phyloP scores from a whole-genome alignment of 2,888 invertebrate species.

The Strigamia maritima region DNA sequence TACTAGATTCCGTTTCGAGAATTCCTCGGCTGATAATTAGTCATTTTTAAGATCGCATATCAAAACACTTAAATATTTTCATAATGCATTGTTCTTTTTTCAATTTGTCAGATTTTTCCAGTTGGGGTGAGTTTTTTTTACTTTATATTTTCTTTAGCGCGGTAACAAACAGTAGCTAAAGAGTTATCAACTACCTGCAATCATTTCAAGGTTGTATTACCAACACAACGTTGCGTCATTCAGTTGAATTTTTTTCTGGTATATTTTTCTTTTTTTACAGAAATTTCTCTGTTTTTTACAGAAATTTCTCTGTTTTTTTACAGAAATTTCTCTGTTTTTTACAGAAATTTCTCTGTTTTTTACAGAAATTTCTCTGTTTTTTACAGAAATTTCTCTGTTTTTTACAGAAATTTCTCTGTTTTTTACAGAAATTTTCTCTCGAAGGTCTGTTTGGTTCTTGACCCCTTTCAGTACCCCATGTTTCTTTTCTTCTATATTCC shows the following conservation, averaged over 20 bases:
- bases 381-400: no score
- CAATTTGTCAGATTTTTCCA: neutral
- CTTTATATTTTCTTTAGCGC: neutral
- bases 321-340: neutral
- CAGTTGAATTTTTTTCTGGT: neutral
- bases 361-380: no score
- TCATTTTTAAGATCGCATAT: neutral
- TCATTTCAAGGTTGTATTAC: neutral
- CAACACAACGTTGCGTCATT: neutral
- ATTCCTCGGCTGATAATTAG: neutral
- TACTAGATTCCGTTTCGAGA: neutral
- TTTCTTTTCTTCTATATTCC: neutral
- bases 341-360: neutral
- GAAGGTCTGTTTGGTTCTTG: neutral
- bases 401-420: neutral
- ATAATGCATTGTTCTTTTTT: neutral
- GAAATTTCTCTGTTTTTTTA: no score
- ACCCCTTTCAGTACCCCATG: neutral
- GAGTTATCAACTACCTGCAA: constrained; percentile 19
- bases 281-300: no score
- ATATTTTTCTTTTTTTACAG: no score
- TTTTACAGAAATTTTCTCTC: neutral
- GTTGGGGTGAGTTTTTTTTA: neutral
- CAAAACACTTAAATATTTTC: neutral
- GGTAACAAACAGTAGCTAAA: neutral